These are phyloP conservation scores for Antechinus stuartii DNA, from an alignment of 2,113 vertebrate genomes.

Conservation along the genomic window DNA sequence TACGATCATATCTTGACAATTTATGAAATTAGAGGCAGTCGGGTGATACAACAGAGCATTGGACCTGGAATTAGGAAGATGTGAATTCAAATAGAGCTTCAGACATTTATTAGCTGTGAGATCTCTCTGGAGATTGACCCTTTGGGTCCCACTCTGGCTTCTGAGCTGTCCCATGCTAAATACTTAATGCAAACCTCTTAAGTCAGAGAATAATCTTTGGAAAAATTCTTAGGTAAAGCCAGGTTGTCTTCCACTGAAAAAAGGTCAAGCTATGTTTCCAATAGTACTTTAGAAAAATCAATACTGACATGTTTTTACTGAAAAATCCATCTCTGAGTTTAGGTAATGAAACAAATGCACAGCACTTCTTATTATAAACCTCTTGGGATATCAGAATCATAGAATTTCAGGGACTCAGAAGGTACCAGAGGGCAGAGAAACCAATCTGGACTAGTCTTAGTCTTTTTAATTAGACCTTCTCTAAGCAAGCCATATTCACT, in stretches of 20 bases:
- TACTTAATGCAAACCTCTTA: not conserved
- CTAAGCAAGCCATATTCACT: not conserved
- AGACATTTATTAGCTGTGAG: not conserved
- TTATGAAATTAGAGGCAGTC: not conserved
- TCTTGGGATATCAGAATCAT: not conserved
- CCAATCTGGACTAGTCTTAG: not conserved
- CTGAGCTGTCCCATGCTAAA: not conserved
- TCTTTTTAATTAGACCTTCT: not conserved
- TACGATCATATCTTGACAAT: not conserved
- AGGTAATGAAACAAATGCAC: conserved; percentile 69
- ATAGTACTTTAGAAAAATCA: conserved; percentile 74
- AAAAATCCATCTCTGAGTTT: conserved; percentile 74
- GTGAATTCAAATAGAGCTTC: not conserved
- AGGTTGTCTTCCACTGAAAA: conserved; percentile 48
- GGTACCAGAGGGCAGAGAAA: not conserved
- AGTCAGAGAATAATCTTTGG: conserved; percentile 69
- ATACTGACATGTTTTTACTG: conserved; percentile 76
- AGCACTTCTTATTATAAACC: not conserved
- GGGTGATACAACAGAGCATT: not conserved
- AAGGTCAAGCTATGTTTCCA: conserved; percentile 70
- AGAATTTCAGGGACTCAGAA: not conserved
- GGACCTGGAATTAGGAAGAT: not conserved
- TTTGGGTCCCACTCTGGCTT: not conserved
- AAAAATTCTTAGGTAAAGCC: conserved; percentile 61
- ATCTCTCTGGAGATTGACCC: not conserved